phyloP scores from a whole-genome alignment of 2,113 vertebrate genomes.

The Protobothrops flavoviridis region DNA sequence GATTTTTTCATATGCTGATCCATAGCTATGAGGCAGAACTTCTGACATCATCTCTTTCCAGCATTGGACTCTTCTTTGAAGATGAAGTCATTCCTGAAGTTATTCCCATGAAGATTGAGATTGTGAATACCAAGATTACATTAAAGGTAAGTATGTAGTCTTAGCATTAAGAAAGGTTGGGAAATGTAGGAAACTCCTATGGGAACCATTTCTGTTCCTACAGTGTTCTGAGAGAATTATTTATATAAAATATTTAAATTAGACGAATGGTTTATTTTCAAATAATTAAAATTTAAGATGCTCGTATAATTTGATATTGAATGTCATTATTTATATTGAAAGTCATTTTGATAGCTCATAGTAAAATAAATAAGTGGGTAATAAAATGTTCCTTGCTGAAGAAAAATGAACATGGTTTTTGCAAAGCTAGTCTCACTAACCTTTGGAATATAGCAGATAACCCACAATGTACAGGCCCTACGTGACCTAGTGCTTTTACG shows the following conservation, averaged over 20 bases:
- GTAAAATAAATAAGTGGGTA: neutral
- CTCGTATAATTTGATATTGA: neutral
- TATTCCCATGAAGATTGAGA: slow-evolving; percentile 85
- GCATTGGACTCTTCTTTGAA: slow-evolving; percentile 90
- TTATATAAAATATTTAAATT: neutral
- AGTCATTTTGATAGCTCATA: neutral
- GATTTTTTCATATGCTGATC: slow-evolving; percentile 80
- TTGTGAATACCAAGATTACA: slow-evolving; percentile 80
- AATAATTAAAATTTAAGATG: neutral
- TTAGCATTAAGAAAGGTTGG: neutral
- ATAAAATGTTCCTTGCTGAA: neutral
- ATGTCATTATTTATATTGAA: neutral
- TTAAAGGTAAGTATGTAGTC: slow-evolving; percentile 77
- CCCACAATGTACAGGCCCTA: neutral
- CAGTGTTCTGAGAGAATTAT: neutral
- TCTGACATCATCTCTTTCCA: slow-evolving; percentile 80
- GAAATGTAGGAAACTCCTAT: neutral
- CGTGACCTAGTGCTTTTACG: neutral
- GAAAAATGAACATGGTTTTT: neutral
- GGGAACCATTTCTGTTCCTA: neutral
- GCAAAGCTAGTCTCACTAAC: neutral
- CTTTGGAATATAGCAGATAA: neutral
- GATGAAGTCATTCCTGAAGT: slow-evolving; percentile 86
- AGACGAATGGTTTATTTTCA: neutral
- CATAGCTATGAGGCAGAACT: slow-evolving; percentile 75